phyloP scores from a whole-genome alignment of 2,113 vertebrate genomes.

The Varanus komodoensis region DNA sequence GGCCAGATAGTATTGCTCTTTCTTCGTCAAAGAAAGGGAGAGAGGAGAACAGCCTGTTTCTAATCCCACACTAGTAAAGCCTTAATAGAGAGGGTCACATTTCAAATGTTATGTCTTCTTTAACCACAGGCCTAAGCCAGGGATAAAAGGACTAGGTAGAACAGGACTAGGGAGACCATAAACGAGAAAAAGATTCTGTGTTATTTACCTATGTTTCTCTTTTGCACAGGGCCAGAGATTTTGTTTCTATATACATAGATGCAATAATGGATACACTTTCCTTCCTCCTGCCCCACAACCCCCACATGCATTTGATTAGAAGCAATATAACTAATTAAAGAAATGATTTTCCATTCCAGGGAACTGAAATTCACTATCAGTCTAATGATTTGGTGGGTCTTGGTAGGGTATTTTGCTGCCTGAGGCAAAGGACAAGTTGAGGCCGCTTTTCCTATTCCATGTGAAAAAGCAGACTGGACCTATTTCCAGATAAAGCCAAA shows the following conservation, averaged over 20 bases:
- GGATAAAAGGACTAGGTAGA: neutral
- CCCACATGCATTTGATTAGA: too few species aligned
- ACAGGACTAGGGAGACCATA: fast-evolving
- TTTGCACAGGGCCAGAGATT: neutral
- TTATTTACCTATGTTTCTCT: neutral
- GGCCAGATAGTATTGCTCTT: neutral
- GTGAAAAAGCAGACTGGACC: too few species aligned
- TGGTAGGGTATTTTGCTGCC: neutral
- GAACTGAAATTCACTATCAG: neutral
- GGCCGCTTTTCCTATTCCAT: too few species aligned
- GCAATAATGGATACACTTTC: neutral
- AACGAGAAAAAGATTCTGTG: neutral
- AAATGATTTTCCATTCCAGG: neutral
- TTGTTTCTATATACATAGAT: neutral
- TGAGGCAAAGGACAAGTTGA: too few species aligned
- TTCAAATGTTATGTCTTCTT: neutral
- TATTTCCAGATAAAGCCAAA: too few species aligned
- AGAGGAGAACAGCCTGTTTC: constrained; percentile 39
- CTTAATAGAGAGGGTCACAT: neutral
- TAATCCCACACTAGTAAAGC: constrained; percentile 9
- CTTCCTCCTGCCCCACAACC: neutral
- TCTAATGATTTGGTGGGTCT: too few species aligned
- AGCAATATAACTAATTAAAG: neutral
- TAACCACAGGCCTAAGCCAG: neutral
- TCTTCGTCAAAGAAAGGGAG: neutral